Percentiles rank a stretch among this genome's conserved stretches.
Evolutionary conservation across 1,140 invertebrate species (phyloP).

Genomic region (Octopus bimaculoides): DNA sequence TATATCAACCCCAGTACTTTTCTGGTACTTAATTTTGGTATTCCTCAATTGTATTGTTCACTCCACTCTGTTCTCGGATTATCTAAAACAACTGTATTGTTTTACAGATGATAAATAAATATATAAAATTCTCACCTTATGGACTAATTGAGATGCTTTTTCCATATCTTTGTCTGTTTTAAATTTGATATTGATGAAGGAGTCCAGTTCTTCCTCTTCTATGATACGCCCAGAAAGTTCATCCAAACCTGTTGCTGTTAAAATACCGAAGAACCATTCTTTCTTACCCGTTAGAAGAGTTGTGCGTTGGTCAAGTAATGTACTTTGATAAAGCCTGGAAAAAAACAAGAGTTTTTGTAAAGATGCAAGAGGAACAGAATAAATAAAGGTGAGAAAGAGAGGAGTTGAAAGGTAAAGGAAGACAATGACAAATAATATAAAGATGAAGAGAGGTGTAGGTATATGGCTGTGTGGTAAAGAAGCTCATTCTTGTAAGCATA

Average conservation of each 20-base stretch:
- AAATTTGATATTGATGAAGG: not conserved
- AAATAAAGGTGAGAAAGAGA: too few species aligned
- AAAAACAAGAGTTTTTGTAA: not conserved
- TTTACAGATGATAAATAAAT: not conserved
- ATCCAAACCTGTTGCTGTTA: not conserved
- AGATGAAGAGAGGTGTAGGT: too few species aligned
- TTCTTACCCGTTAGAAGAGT: not conserved
- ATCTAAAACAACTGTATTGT: too few species aligned
- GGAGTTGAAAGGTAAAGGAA: too few species aligned
- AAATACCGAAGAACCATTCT: slow-evolving; percentile 1
- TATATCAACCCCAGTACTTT: too few species aligned
- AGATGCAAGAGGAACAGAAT: too few species aligned
- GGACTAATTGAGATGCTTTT: not conserved
- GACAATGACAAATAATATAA: too few species aligned
- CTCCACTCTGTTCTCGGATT: not conserved
- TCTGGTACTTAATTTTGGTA: too few species aligned
- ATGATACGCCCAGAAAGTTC: not conserved
- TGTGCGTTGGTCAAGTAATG: not conserved
- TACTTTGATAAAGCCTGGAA: not conserved
- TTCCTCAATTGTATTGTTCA: too few species aligned
- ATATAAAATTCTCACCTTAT: not conserved
- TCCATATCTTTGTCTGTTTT: not conserved
- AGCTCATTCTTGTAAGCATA: too few species aligned
- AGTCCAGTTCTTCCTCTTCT: not conserved
- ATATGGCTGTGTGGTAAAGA: too few species aligned